Evolutionary conservation across 2,113 vertebrate species (phyloP).

Genomic region (Theropithecus gelada): DNA sequence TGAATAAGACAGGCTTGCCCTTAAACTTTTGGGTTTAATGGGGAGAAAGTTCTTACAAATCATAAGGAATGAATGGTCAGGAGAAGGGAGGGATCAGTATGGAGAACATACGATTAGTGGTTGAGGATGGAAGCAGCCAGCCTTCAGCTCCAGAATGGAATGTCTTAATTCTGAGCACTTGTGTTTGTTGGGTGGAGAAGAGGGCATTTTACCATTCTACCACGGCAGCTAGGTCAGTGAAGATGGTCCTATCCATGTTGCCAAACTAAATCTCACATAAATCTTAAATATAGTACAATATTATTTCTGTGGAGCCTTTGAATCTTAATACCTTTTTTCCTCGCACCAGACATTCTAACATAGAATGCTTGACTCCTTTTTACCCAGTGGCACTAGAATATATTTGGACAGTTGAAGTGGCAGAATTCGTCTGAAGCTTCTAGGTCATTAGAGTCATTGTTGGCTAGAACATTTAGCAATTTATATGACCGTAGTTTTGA

Average conservation of each 20-base stretch:
- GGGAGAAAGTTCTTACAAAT: not conserved
- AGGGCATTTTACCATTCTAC: not conserved
- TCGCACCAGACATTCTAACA: not conserved
- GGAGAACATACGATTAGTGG: not conserved
- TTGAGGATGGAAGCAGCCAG: not conserved
- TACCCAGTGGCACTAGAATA: not conserved
- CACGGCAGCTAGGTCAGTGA: not conserved
- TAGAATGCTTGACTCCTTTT: not conserved
- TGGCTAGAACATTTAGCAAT: not conserved
- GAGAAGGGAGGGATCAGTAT: not conserved
- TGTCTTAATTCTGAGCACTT: not conserved
- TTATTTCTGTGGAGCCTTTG: constrained; percentile 20
- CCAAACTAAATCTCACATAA: not conserved
- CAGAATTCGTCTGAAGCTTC: not conserved
- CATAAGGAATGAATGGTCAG: not conserved
- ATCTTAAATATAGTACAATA: not conserved
- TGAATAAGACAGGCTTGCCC: not conserved
- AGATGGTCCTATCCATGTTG: not conserved
- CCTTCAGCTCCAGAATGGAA: not conserved
- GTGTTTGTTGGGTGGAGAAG: not conserved
- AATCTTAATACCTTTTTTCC: not conserved
- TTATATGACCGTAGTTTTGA: not conserved
- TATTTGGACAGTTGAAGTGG: not conserved
- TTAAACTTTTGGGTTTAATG: not conserved
- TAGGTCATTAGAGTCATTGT: not conserved